Base-by-base conservation (phyloP, 2,888 invertebrate species). In the Drosophila tripunctata region DNA sequence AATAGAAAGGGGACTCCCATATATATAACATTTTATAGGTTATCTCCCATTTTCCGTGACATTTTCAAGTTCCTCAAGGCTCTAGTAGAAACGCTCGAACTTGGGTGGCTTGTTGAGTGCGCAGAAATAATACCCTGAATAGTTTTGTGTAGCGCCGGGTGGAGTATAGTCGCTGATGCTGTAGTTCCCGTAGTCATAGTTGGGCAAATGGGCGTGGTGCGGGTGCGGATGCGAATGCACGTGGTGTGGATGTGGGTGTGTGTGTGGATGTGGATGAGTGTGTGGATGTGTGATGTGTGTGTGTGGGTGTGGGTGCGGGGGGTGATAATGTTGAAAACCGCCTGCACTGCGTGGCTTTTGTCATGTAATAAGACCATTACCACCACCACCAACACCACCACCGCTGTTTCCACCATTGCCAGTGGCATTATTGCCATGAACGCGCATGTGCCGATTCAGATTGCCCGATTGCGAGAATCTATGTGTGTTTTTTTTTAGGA, bases 391-490 rank as follows among this genome's bases (percentile, higher is more conserved):
- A 24, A 47, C 62, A 27, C 36, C 55, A 67, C 76, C 85, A 45
- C 68, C 71, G 68, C 72, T 71, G 31, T 51, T 61, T 33, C 50
- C 50, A 12, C 61, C 45, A 47, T 41, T 40, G 47, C 38, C 74
- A 58, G 78, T 89, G 67, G 83, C 87, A 90, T 93, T 94, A 81
- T 94, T 94, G 30, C 96, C 96, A 90, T 99, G 99, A 3, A 99
- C 99, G 80, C 99, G 94, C 99, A 99, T 99, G 92, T 99, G 99
- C 86, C 99, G 94, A 92, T 99, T 99, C 67, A 99, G 93, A 92
- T 99, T 99, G 61, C 99, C 99, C 36, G 98, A 98, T 91, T 99
- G 99, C 4, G 98, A 98, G 92, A 99, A 99, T 89, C 94, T 94
- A 22, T 30, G 90, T 0, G n/a, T 27, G 27, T 8, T 27, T 27